Conservation (phyloP, 2,797 vertebrate species). For the Crypturellus tataupa region DNA sequence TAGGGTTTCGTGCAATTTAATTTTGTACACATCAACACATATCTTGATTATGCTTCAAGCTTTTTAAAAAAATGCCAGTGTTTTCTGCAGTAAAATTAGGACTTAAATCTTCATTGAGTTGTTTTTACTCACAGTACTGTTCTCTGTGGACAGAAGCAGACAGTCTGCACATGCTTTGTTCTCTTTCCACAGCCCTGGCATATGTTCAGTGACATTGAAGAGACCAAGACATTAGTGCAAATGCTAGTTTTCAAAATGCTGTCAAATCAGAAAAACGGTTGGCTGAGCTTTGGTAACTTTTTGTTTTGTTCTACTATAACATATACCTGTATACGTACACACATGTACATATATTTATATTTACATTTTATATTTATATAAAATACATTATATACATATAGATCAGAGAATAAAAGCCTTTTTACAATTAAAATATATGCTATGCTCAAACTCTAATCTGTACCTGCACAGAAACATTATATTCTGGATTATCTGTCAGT, state of each 20-base stretch:
- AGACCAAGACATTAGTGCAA: conserved; percentile 7
- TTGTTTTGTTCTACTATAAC: background rate
- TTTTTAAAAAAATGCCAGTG: conserved; percentile 20
- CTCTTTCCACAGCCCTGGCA: background rate
- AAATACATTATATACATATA: background rate
- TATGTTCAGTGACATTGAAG: background rate
- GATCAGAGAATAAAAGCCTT: background rate
- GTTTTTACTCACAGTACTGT: background rate
- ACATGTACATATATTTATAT: too few species aligned
- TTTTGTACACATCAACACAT: conserved; percentile 47
- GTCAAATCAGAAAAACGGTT: conserved; percentile 25
- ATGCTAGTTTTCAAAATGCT: conserved; percentile 10
- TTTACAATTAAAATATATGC: background rate
- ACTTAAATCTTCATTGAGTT: conserved; percentile 36
- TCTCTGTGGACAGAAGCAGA: conserved; percentile 32
- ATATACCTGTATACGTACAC: background rate
- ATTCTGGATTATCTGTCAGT: background rate
- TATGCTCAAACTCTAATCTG: background rate
- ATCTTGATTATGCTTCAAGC: conserved; percentile 50
- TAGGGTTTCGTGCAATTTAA: conserved; percentile 36
- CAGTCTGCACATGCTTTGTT: conserved; percentile 29
- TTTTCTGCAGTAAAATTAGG: conserved; percentile 32
- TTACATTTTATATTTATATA: too few species aligned
- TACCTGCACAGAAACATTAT: background rate
- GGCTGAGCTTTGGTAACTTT: background rate